Conservation (phyloP, 2,888 invertebrate species). For the Hyppa rectilinea region DNA sequence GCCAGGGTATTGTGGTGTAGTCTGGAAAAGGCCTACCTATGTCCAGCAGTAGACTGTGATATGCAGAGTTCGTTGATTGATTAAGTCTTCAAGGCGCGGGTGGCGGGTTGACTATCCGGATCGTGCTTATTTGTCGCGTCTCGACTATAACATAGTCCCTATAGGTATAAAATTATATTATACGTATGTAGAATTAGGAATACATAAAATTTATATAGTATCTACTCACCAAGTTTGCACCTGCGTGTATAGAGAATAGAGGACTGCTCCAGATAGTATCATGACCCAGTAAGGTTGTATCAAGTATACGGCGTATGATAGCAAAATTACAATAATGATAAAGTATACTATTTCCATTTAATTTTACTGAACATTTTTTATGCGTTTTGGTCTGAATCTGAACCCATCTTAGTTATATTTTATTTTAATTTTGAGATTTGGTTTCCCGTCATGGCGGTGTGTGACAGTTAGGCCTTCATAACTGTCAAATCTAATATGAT, state of each 20-base stretch:
- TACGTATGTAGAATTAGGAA: background rate
- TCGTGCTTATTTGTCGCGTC: background rate
- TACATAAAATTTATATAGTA: background rate
- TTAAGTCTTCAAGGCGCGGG: background rate
- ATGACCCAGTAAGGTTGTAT: conserved; percentile 84
- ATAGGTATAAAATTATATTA: background rate
- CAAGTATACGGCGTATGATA: conserved; percentile 78
- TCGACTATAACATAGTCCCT: background rate
- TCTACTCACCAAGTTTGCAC: conserved; percentile 42
- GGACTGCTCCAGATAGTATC: conserved; percentile 73
- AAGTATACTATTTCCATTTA: conserved; percentile 87
- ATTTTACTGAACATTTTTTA: conserved; percentile 72
- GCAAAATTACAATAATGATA: conserved; percentile 71
- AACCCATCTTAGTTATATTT: conserved; percentile 45
- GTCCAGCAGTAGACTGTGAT: background rate
- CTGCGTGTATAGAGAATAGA: conserved; percentile 77
- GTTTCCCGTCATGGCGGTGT: conserved; percentile 17
- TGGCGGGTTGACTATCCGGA: background rate
- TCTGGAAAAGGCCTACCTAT: background rate
- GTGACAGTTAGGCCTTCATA: no score
- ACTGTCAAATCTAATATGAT: conserved; percentile 28
- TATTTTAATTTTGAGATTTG: background rate
- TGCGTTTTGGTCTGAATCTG: conserved; percentile 39
- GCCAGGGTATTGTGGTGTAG: background rate
- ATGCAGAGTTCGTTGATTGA: background rate